A percentile compares a stretch with the other conserved stretches of the same genome.
Conservation (phyloP, 2,113 vertebrate genomes). For the Dipodomys ordii region DNA sequence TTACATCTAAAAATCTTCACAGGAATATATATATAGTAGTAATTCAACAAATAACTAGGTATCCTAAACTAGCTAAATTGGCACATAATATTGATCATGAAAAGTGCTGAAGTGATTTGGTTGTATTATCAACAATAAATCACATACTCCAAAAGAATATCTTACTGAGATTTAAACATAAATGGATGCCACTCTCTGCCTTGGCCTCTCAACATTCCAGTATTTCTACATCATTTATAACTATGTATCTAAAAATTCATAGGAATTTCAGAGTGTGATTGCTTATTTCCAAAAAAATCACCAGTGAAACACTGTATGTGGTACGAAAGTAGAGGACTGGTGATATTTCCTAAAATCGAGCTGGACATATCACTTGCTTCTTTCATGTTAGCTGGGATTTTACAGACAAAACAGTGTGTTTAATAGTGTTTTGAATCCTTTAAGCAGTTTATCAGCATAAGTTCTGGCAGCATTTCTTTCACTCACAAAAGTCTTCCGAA, state of each 20-base stretch:
- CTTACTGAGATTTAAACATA: not conserved
- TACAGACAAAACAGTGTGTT: constrained; percentile 22
- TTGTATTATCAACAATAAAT: not conserved
- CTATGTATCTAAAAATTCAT: not conserved
- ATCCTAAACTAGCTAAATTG: not conserved
- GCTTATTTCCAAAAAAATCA: constrained; percentile 11
- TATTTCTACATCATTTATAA: not conserved
- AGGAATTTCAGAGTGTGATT: not conserved
- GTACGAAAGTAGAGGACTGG: not conserved
- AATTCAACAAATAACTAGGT: not conserved
- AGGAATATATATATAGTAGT: not conserved
- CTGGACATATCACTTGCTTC: not conserved
- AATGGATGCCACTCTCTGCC: not conserved
- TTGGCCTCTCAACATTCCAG: not conserved
- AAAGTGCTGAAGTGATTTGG: not conserved
- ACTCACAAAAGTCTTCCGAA: constrained; percentile 61
- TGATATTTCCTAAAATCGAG: not conserved
- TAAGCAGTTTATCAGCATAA: constrained; percentile 59
- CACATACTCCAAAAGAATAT: not conserved
- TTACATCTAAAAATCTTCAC: not conserved
- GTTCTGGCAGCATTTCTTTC: constrained; percentile 78
- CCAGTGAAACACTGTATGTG: not conserved
- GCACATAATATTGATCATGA: not conserved
- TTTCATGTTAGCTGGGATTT: not conserved
- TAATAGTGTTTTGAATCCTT: constrained; percentile 51